These are phyloP conservation scores for Boulengerochromis microlepis DNA, from an alignment of 2,113 vertebrate species.

Conservation along the genomic window DNA sequence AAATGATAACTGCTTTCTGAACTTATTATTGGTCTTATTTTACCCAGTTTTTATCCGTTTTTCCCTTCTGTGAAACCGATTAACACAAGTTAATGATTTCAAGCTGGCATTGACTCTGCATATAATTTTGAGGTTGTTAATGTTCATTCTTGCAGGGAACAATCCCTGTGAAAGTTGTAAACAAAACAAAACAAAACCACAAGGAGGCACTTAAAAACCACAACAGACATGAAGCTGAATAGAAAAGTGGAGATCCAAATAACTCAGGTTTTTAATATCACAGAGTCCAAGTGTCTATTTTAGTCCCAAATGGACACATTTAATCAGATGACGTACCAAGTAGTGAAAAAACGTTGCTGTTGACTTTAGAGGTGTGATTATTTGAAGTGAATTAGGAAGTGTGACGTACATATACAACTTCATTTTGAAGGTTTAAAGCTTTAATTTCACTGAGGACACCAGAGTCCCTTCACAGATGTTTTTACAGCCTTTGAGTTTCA, in stretches of 20 bases:
- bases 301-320: background rate
- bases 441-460: background rate
- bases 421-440: background rate
- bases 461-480: background rate
- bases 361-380: background rate
- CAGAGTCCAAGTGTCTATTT: background rate
- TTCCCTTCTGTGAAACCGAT: background rate
- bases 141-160: background rate
- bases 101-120: background rate
- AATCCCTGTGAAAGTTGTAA: background rate
- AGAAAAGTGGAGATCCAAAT: background rate
- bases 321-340: background rate
- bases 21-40: background rate
- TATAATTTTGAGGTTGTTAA: background rate
- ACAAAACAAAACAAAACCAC: background rate
- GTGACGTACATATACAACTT: background rate
- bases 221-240: background rate
- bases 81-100: background rate
- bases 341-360: background rate
- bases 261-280: background rate
- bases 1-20: background rate
- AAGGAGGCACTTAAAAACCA: background rate
- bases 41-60: background rate
- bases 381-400: background rate
- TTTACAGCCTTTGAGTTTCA: background rate